Percentiles rank a stretch among this genome's conserved stretches.
phyloP scores from a whole-genome alignment of 2,888 invertebrate species.

The Icerya purchasi region DNA sequence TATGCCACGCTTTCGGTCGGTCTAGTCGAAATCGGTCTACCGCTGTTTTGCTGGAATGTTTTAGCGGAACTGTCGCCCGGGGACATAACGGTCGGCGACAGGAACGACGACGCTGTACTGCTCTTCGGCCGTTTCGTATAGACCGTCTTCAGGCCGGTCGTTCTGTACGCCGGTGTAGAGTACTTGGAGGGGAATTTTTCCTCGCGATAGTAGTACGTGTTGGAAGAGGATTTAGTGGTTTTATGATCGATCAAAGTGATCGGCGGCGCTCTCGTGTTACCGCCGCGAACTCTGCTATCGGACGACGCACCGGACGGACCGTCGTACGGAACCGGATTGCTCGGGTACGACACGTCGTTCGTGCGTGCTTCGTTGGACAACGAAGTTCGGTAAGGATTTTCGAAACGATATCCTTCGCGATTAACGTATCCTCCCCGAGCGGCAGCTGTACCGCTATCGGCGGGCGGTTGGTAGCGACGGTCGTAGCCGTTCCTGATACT shows the following conservation, averaged over 20 bases:
- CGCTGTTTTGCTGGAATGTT: neutral
- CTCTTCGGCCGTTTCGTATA: neutral
- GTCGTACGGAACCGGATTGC: neutral
- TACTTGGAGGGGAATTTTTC: neutral
- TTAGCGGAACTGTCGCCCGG: too few species aligned
- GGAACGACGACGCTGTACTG: neutral
- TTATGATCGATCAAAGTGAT: neutral
- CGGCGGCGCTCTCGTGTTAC: neutral
- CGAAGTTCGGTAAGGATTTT: conserved; percentile 1
- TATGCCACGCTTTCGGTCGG: neutral
- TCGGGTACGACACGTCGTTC: neutral
- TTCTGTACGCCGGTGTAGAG: neutral
- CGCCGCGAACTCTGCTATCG: neutral
- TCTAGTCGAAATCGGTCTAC: neutral
- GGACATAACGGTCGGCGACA: neutral
- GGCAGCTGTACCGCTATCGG: neutral
- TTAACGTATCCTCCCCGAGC: neutral
- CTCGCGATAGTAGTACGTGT: neutral
- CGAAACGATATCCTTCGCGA: conserved; percentile 4
- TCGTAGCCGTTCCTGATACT: neutral
- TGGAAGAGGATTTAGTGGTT: neutral
- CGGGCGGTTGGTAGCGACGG: neutral
- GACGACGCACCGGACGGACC: neutral
- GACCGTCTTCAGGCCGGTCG: neutral
- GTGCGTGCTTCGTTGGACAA: neutral